Conservation (phyloP, 2,113 vertebrate genomes). For the Thamnophis sirtalis region DNA sequence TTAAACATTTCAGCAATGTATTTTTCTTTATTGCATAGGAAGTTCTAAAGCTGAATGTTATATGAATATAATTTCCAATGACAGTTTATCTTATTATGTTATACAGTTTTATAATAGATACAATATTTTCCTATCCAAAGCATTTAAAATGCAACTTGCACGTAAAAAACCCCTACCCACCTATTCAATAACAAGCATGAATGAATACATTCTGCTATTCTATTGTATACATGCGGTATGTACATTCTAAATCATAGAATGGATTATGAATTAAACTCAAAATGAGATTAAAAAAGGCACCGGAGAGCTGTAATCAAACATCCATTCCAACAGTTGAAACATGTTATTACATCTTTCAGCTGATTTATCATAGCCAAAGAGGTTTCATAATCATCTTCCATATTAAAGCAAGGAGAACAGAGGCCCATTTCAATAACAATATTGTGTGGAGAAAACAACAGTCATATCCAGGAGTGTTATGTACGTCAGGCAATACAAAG, state of each 20-base stretch:
- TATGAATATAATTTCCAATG: slow-evolving; percentile 40
- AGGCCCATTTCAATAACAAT: slow-evolving; percentile 85
- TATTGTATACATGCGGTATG: neutral
- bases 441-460: slow-evolving; percentile 78
- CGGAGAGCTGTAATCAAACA: slow-evolving; percentile 71
- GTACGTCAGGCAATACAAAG: slow-evolving; percentile 74
- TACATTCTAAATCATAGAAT: slow-evolving; percentile 46
- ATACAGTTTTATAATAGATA: slow-evolving; percentile 41
- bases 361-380: slow-evolving; percentile 73
- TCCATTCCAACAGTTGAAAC: slow-evolving; percentile 67
- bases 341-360: slow-evolving; percentile 67
- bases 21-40: slow-evolving; percentile 22
- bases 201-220: slow-evolving; percentile 48
- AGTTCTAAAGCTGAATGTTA: slow-evolving; percentile 33
- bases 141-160: slow-evolving; percentile 39
- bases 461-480: slow-evolving; percentile 65
- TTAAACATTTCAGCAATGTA: slow-evolving; percentile 21
- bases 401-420: slow-evolving; percentile 78
- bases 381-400: slow-evolving; percentile 76
- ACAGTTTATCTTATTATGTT: slow-evolving; percentile 49
- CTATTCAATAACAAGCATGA: slow-evolving; percentile 56
- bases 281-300: slow-evolving; percentile 56
- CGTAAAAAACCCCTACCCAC: slow-evolving; percentile 35
- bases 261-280: slow-evolving; percentile 64
- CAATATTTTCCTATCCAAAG: slow-evolving; percentile 30